A percentile compares a stretch with the other conserved stretches of the same genome.
Conservation (phyloP, 2,888 invertebrate species). For the Mythimna albipuncta region DNA sequence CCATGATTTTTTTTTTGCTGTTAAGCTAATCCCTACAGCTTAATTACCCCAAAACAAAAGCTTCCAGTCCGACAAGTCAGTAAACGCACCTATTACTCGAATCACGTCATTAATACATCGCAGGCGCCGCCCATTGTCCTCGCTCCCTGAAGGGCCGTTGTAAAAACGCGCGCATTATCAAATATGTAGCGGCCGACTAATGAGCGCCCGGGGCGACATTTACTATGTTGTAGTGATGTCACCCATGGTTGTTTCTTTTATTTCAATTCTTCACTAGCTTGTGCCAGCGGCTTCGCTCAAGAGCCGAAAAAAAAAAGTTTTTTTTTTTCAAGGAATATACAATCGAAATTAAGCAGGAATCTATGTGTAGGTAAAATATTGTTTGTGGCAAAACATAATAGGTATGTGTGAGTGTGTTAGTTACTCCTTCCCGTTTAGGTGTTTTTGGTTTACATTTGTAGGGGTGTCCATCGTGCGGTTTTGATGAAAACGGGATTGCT, state of each 20-base stretch:
- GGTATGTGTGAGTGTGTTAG: too few species aligned
- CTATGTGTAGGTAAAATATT: too few species aligned
- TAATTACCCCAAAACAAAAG: not conserved
- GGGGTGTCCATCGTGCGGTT: too few species aligned
- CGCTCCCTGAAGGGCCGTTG: slow-evolving; percentile 63
- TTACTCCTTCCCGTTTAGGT: too few species aligned
- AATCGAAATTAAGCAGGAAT: too few species aligned
- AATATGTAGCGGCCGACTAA: slow-evolving; percentile 58
- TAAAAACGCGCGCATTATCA: slow-evolving; percentile 65
- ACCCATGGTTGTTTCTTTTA: slow-evolving; percentile 38
- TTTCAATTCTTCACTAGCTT: slow-evolving; percentile 17
- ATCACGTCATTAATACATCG: slow-evolving; percentile 61
- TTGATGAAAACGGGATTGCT: too few species aligned
- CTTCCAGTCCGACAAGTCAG: not conserved
- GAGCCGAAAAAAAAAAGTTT: too few species aligned
- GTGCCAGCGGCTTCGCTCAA: not conserved
- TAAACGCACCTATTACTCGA: slow-evolving; percentile 47
- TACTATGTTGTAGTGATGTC: slow-evolving; percentile 49
- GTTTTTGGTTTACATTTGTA: too few species aligned
- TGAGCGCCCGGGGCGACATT: slow-evolving; percentile 56
- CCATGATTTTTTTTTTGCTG: not conserved
- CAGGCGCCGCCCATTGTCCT: slow-evolving; percentile 49
- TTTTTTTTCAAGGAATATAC: not conserved
- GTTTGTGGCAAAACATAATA: too few species aligned
- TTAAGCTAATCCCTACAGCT: not conserved